Conservation (phyloP, 2,888 invertebrate genomes). For the Peribatodes rhomboidaria region DNA sequence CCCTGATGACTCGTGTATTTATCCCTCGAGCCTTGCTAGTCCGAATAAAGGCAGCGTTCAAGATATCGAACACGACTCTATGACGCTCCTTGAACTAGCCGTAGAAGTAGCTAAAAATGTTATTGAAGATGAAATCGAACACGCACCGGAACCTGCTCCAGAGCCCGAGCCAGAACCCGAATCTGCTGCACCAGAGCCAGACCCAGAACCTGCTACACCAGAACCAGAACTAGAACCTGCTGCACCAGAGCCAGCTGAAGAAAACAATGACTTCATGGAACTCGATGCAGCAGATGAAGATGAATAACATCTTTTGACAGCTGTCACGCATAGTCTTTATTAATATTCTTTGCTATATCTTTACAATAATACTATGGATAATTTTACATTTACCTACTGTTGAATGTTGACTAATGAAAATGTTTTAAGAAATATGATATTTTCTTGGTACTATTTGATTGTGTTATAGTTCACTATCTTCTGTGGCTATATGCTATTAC, state of each 20-base stretch:
- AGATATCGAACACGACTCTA: background rate
- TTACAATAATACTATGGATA: background rate
- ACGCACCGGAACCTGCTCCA: constrained; percentile 38
- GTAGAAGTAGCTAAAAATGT: background rate
- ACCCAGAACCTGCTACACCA: constrained; percentile 48
- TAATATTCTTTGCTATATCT: constrained; percentile 4
- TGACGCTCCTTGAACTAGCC: background rate
- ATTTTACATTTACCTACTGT: background rate
- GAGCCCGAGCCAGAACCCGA: constrained; percentile 44
- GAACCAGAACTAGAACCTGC: constrained; percentile 55
- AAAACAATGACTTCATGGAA: constrained; percentile 31
- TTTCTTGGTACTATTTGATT: background rate
- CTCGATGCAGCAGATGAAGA: constrained; percentile 19
- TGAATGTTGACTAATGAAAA: background rate
- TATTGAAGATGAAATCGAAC: background rate
- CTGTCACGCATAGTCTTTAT: background rate
- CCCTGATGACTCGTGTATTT: background rate
- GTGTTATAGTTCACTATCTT: background rate
- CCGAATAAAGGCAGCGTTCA: constrained; percentile 1
- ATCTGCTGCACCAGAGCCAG: constrained; percentile 33
- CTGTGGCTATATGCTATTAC: no score
- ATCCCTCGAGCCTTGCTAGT: constrained; percentile 3
- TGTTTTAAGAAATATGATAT: background rate
- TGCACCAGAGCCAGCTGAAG: constrained; percentile 52
- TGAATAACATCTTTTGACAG: background rate